phyloP scores from a whole-genome alignment of 2,113 vertebrate species.

The Myxocyprinus asiaticus region DNA sequence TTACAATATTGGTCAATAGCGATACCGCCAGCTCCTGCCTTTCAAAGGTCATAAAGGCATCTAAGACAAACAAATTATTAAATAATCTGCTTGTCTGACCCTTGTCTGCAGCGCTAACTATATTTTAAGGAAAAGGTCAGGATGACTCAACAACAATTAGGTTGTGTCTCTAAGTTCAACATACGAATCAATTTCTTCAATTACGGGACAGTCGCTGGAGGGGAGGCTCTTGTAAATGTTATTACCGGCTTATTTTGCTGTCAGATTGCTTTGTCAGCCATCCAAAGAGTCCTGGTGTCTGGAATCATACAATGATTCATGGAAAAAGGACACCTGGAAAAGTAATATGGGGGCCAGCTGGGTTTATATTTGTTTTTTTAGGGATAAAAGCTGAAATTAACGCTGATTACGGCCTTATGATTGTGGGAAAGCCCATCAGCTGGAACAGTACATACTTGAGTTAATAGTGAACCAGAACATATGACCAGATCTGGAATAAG shows the following conservation, averaged over 20 bases:
- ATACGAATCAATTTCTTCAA: conserved; percentile 51
- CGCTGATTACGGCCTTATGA: too few relatives aligned
- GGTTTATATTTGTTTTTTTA: conserved; percentile 8
- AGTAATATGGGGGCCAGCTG: not conserved
- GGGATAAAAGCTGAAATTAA: too few relatives aligned
- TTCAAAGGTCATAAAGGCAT: conserved; percentile 62
- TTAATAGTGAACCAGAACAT: not conserved
- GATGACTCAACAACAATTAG: conserved; percentile 54
- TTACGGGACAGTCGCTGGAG: conserved; percentile 38
- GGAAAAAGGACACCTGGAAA: conserved; percentile 22
- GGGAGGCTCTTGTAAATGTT: conserved; percentile 34
- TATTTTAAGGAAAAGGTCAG: conserved; percentile 65
- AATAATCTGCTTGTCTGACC: conserved; percentile 68
- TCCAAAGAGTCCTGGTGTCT: not conserved
- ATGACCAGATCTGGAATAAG: not conserved
- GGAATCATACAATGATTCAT: conserved; percentile 7
- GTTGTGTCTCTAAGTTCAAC: conserved; percentile 39
- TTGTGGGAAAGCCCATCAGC: too few relatives aligned
- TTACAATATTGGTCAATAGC: conserved; percentile 53
- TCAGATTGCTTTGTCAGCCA: conserved; percentile 10
- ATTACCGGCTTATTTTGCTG: conserved; percentile 32
- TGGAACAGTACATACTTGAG: too few relatives aligned
- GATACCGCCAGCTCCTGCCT: conserved; percentile 28
- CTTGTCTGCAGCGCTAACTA: conserved; percentile 65
- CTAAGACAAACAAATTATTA: conserved; percentile 59